phyloP scores from a whole-genome alignment of 2,888 invertebrate species.

The Cryptocheilus praepositus region DNA sequence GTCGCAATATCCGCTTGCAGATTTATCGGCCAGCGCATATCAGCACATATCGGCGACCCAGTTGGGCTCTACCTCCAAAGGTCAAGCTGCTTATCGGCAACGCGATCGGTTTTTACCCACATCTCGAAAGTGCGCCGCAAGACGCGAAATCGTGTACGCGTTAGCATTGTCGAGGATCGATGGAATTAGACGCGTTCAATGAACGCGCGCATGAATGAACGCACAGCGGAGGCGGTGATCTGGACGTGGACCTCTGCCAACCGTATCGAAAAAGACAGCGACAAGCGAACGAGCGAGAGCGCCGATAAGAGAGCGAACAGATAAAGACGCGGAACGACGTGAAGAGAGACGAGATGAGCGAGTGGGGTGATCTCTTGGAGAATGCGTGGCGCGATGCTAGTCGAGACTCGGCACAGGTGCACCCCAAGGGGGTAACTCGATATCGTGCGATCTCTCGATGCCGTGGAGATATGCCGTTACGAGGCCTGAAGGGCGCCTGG shows the following conservation, averaged over 20 bases:
- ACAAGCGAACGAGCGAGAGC: slow-evolving; percentile 14
- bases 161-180: slow-evolving; percentile 10
- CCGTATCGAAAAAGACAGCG: background rate
- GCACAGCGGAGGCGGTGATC: background rate
- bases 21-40: background rate
- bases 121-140: no score
- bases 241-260: background rate
- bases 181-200: slow-evolving; percentile 5
- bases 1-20: background rate
- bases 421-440: slow-evolving; percentile 55
- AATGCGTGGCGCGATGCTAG: slow-evolving; percentile 52
- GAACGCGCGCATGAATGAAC: slow-evolving; percentile 19
- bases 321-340: slow-evolving; percentile 6
- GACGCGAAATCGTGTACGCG: no score
- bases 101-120: no score
- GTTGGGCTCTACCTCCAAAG: no score
- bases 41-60: no score
- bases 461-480: slow-evolving; percentile 36
- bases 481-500: slow-evolving; percentile 40
- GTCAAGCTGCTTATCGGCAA: no score
- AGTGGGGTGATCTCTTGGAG: slow-evolving; percentile 39
- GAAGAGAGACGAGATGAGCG: slow-evolving; percentile 8
- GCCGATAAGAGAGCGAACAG: slow-evolving; percentile 11
- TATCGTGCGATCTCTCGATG: slow-evolving; percentile 61
- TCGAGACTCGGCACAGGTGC: slow-evolving; percentile 52